Evolutionary conservation across 2,113 vertebrate species (phyloP).

Genomic region (Deroptyus accipitrinus): DNA sequence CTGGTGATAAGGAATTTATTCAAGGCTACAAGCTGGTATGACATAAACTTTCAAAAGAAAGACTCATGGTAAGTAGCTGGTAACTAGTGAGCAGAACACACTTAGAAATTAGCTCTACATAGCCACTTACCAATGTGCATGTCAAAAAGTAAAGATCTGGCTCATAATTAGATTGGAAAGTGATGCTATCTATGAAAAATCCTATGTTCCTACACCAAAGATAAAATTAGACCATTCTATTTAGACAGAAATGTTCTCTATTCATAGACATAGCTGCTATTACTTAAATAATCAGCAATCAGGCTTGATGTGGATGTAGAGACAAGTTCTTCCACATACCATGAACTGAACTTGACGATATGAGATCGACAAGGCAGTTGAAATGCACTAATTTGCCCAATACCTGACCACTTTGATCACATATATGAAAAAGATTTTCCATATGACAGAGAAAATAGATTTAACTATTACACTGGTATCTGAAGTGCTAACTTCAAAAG

Average conservation of each 20-base stretch:
- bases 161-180: background rate
- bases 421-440: background rate
- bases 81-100: background rate
- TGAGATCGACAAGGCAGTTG: background rate
- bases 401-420: background rate
- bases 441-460: background rate
- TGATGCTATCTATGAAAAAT: background rate
- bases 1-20: background rate
- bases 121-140: background rate
- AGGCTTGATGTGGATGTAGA: background rate
- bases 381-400: background rate
- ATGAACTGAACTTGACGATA: background rate
- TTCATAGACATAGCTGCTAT: background rate
- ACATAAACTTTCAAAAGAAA: background rate
- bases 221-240: slow-evolving; percentile 17
- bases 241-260: background rate
- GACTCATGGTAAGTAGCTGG: background rate
- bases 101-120: background rate
- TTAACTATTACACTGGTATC: background rate
- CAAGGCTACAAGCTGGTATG: background rate
- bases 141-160: background rate
- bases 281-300: slow-evolving; percentile 2
- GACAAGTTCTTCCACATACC: background rate
- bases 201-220: background rate
- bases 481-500: background rate